These are phyloP conservation scores for Brachyptera putata DNA, from an alignment of 2,888 invertebrate genomes.

Conservation along the genomic window DNA sequence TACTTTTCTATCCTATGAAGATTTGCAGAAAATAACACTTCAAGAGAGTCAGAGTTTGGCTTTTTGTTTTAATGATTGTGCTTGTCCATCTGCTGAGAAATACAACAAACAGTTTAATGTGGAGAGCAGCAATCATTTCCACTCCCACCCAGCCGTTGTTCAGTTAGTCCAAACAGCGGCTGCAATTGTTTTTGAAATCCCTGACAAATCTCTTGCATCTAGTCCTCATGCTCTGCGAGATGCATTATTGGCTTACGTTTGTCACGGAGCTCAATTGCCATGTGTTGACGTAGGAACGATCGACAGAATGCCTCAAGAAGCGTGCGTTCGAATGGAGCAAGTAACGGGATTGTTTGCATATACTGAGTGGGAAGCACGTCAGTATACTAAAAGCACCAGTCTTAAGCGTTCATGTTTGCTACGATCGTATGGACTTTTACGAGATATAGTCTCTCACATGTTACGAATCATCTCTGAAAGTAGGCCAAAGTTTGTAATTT, in stretches of 20 bases:
- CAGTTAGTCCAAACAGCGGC: conserved; percentile 64
- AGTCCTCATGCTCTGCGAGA: conserved; percentile 74
- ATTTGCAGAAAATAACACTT: conserved; percentile 53
- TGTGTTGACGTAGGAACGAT: conserved; percentile 53
- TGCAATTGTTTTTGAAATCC: conserved; percentile 61
- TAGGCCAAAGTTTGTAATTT: conserved; percentile 69
- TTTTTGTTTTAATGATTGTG: conserved; percentile 83
- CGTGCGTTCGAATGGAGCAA: conserved; percentile 30
- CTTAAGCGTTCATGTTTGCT: conserved; percentile 65
- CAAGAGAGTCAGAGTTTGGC: conserved; percentile 75
- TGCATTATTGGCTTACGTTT: conserved; percentile 76
- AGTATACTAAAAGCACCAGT: conserved; percentile 56
- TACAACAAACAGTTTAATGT: conserved; percentile 47
- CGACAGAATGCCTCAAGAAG: conserved; percentile 36
- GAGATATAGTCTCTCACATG: conserved; percentile 77
- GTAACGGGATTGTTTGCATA: conserved; percentile 76
- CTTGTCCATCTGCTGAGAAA: conserved; percentile 65
- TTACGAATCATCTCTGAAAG: conserved; percentile 73
- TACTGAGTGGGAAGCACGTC: conserved; percentile 72
- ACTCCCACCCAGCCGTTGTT: conserved; percentile 69
- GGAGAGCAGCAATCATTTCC: conserved; percentile 61
- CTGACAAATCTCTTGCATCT: conserved; percentile 54
- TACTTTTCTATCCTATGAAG: conserved; percentile 63
- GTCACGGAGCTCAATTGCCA: conserved; percentile 77
- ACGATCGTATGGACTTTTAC: conserved; percentile 76